Percentiles rank a stretch among this genome's conserved stretches.
These are phyloP conservation scores for Oryzias celebensis DNA, from an alignment of 2,113 vertebrate genomes.

Conservation along the genomic window DNA sequence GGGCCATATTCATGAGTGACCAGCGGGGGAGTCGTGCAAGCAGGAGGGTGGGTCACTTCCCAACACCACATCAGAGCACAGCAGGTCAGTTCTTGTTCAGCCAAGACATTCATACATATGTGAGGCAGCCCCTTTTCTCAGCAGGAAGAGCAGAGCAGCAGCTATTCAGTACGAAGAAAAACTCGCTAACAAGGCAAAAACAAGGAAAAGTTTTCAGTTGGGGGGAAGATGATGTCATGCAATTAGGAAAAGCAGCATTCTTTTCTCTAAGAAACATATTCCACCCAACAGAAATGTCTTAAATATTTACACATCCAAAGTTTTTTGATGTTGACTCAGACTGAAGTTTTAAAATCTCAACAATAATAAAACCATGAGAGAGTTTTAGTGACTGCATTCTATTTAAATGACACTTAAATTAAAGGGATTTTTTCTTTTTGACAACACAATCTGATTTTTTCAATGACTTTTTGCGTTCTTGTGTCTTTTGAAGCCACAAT, in stretches of 20 bases:
- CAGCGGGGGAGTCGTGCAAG: conserved; percentile 45
- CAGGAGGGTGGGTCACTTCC: conserved; percentile 47
- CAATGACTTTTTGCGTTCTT: neutral
- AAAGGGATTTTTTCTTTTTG: too few relatives aligned
- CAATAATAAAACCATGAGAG: too few relatives aligned
- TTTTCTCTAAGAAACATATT: neutral
- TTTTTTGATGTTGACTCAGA: neutral
- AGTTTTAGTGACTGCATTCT: too few relatives aligned
- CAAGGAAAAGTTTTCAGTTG: neutral
- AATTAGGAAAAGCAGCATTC: neutral
- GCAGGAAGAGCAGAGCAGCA: conserved; percentile 6
- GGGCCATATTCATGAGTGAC: conserved; percentile 65
- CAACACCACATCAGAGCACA: conserved; percentile 39
- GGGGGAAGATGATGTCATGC: neutral
- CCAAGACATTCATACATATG: conserved; percentile 26
- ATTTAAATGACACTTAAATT: too few relatives aligned
- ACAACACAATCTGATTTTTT: neutral
- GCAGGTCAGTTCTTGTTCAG: conserved; percentile 37
- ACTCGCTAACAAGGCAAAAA: neutral
- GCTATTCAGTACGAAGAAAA: neutral
- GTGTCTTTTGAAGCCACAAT: too few relatives aligned
- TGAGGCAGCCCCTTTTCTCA: conserved; percentile 12
- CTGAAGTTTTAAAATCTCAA: too few relatives aligned
- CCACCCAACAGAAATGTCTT: neutral
- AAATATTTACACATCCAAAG: neutral